phyloP scores from a whole-genome alignment of 1,140 invertebrate species.

The Bombus superbus region DNA sequence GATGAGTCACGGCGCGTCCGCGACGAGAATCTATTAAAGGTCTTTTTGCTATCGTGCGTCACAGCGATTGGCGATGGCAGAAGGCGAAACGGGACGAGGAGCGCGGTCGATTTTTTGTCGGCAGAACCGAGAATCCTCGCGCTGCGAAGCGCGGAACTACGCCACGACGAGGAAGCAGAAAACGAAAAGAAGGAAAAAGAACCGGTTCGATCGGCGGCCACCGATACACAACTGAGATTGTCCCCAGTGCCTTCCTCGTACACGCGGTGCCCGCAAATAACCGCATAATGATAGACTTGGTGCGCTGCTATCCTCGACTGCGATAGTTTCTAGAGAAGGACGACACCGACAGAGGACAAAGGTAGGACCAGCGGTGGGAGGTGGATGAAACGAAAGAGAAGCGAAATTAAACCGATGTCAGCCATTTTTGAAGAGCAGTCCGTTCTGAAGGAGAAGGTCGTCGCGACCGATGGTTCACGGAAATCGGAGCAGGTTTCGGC shows the following conservation, averaged over 20 bases:
- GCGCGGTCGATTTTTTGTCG: conserved; percentile 28
- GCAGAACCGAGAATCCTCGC: conserved; percentile 29
- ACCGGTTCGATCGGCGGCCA: conserved; percentile 57
- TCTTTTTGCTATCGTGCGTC: conserved; percentile 38
- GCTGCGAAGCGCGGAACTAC: background rate
- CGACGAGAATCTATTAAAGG: background rate
- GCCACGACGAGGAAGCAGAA: conserved; percentile 21
- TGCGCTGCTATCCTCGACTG: conserved; percentile 18
- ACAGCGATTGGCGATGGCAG: conserved; percentile 4
- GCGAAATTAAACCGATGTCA: conserved; percentile 52
- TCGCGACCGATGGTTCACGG: conserved; percentile 57
- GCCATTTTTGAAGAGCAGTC: conserved; percentile 20
- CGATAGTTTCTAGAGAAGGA: conserved; percentile 33
- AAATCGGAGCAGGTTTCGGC: conserved; percentile 67
- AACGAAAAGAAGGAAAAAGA: conserved; percentile 32
- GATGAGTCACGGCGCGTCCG: conserved; percentile 16
- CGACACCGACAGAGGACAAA: background rate
- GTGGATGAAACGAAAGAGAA: conserved; percentile 5
- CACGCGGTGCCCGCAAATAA: conserved; percentile 46
- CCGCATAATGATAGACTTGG: conserved; percentile 51
- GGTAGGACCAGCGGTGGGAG: background rate
- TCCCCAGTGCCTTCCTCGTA: conserved; percentile 52
- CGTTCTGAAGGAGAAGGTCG: conserved; percentile 43
- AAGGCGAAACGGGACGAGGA: conserved; percentile 23
- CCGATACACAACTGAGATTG: conserved; percentile 35